These are phyloP conservation scores for Solenodon paradoxus DNA, from an alignment of 2,113 vertebrate genomes.

Conservation along the genomic window DNA sequence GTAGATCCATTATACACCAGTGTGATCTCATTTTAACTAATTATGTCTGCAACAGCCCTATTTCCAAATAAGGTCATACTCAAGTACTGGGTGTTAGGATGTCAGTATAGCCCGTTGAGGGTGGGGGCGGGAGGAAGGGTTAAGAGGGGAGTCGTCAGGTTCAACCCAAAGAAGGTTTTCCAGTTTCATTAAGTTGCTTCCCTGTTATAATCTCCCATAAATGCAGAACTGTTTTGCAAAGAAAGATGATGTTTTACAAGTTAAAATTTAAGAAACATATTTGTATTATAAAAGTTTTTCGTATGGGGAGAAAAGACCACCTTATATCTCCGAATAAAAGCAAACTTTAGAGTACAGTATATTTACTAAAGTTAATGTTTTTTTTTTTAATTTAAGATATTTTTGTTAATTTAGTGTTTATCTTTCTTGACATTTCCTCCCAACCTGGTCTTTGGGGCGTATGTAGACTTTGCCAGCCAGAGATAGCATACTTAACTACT, in stretches of 20 bases:
- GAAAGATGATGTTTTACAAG: neutral
- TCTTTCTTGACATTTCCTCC: too few relatives aligned
- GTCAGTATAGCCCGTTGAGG: neutral
- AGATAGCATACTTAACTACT: too few relatives aligned
- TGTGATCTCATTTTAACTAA: neutral
- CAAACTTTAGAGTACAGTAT: neutral
- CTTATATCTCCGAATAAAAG: neutral
- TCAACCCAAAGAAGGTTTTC: neutral
- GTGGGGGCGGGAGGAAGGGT: neutral
- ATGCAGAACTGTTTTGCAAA: neutral
- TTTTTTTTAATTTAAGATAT: too few relatives aligned
- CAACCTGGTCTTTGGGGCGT: too few relatives aligned
- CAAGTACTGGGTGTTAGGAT: neutral
- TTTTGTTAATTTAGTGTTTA: too few relatives aligned
- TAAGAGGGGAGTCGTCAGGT: too few relatives aligned
- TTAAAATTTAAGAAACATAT: neutral
- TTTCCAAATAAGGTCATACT: neutral
- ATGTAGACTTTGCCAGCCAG: too few relatives aligned
- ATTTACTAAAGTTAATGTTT: slow-evolving; percentile 13
- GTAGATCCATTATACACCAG: neutral
- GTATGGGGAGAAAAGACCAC: neutral
- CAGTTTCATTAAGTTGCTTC: neutral
- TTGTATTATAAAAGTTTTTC: neutral
- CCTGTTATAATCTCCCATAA: neutral
- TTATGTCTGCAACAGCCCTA: neutral